phyloP scores from a whole-genome alignment of 2,113 vertebrate genomes.

The Spheniscus mendiculus region DNA sequence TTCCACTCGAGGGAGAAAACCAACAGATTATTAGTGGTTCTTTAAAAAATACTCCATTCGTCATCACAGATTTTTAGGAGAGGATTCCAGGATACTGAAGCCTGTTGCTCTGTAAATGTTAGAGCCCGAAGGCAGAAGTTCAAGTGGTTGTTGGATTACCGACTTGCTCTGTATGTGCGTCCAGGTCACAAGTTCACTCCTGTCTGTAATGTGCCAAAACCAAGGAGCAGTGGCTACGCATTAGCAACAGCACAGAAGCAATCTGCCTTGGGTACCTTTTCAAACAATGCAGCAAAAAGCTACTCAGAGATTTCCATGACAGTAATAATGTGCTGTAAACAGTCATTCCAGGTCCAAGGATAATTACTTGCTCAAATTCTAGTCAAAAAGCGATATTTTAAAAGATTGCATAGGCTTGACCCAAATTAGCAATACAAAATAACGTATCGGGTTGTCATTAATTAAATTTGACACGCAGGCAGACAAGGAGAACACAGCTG shows the following conservation, averaged over 20 bases:
- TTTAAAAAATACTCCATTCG: background rate
- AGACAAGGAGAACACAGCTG: background rate
- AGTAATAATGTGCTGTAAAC: background rate
- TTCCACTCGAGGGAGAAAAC: background rate
- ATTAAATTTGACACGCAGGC: background rate
- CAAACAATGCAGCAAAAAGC: background rate
- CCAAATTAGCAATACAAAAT: background rate
- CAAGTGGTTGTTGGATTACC: background rate
- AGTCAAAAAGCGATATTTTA: background rate
- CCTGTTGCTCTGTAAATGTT: background rate
- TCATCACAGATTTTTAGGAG: background rate
- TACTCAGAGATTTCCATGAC: background rate
- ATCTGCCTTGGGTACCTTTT: background rate
- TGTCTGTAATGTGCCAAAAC: background rate
- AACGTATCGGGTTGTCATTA: background rate
- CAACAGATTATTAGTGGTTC: background rate
- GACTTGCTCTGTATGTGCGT: background rate
- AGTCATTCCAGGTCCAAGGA: background rate
- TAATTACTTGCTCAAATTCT: background rate
- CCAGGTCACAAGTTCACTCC: background rate
- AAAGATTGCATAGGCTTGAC: background rate
- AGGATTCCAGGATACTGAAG: background rate
- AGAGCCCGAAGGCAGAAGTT: slow-evolving; percentile 31
- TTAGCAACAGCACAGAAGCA: background rate
- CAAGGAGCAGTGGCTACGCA: background rate